Evolutionary conservation across 2,113 vertebrate genomes (phyloP), one percentile per base, ranked within the genome.

Genomic region (Nothocercus julius): DNA sequence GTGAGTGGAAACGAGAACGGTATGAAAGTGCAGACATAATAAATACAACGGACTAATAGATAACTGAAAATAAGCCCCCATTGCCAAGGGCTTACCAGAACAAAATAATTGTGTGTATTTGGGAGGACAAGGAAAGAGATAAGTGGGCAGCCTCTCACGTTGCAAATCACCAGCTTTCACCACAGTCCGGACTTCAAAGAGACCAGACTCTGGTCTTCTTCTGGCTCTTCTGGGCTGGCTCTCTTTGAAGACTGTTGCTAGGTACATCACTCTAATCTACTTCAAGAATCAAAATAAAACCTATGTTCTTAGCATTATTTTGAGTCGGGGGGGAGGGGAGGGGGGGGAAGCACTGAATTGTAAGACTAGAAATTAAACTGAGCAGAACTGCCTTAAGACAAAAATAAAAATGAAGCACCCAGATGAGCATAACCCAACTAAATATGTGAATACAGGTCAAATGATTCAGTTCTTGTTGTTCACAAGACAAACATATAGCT

Each of bases 51-150:
- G 5, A 58, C 54, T 25, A 62, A 24, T 22, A 84, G 11, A 51
- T 9, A 86, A 63, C 36, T 7, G 36, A 70, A 92, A 79, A 17
- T 9, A 87, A 83, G 13, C 28, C 16, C 54, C 54, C 54, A 58
- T 1, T 3, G 19, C 12, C 16, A 66, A 61, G 5, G 4, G 17
- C 22, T 90, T 67, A 84, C 13, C 12, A 61, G 47, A 91, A 68
- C 17, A 18, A 85, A 82, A 11, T 24, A 8, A 59, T 13, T 73
- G 45, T 4, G 75, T 49, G 36, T 32, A 59, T 54, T 28, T 47
- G n/a, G 54, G 16, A 30, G 54, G 11, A 11, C 21, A 7, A 16
- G 2, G 2, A 7, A 2, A 3, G 2, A 28, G 1, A 40, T 64
- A 61, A 80, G 9, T n/a, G 8, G 18, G 20, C n/a, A 80, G 11